Percentiles rank a stretch among this genome's conserved stretches.
Evolutionary conservation across 2,888 invertebrate genomes (phyloP).

Genomic region (Apodemia mormo): DNA sequence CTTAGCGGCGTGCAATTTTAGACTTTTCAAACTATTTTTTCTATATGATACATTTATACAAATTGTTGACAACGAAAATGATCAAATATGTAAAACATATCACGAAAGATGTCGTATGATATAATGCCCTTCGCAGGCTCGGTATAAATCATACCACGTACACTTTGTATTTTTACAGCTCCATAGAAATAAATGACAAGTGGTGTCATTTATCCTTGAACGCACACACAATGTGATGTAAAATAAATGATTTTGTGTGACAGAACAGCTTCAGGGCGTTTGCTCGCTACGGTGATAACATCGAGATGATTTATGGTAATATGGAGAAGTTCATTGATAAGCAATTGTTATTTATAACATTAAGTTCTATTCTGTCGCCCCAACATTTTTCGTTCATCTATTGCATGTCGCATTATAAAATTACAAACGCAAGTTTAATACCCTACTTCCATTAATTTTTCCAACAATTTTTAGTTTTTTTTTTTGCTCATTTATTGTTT

Average conservation of each 20-base stretch:
- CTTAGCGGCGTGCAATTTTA: too few relatives aligned
- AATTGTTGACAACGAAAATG: too few relatives aligned
- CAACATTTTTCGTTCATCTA: too few relatives aligned
- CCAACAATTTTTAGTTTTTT: too few relatives aligned
- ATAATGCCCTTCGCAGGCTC: conserved; percentile 4
- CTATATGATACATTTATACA: too few relatives aligned
- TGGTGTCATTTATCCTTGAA: background rate
- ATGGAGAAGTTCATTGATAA: background rate
- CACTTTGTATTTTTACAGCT: background rate
- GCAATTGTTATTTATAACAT: background rate
- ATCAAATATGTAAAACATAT: too few relatives aligned
- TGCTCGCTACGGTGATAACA: background rate
- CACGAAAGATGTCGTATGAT: background rate
- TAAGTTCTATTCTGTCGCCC: too few relatives aligned
- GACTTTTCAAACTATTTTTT: too few relatives aligned
- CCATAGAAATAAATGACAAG: background rate
- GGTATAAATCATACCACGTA: background rate
- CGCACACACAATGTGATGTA: conserved; percentile 3
- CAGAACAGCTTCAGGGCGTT: conserved; percentile 4
- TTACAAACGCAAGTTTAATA: too few relatives aligned
- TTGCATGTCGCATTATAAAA: too few relatives aligned
- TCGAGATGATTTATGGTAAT: conserved; percentile 1
- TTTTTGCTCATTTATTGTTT: too few relatives aligned
- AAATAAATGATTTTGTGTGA: conserved; percentile 7
- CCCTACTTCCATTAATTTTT: too few relatives aligned